Evolutionary conservation across 2,113 vertebrate genomes (phyloP).

Genomic region (Lagenorhynchus albirostris): DNA sequence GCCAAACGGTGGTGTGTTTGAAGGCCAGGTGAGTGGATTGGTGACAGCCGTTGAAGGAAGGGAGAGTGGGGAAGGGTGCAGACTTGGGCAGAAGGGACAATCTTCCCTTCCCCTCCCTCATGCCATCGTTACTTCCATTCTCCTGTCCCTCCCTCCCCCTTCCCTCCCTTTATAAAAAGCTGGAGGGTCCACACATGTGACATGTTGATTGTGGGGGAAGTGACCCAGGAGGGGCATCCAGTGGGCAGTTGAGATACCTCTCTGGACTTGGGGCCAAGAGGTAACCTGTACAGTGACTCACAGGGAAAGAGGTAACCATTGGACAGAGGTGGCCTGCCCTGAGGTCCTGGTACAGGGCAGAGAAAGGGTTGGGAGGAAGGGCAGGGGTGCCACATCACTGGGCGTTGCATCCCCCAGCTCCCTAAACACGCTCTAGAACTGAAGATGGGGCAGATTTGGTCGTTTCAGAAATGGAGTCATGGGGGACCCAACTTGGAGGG

Average conservation of each 20-base stretch:
- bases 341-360: too few relatives aligned
- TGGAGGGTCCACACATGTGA: too few relatives aligned
- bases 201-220: background rate
- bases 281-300: fast-evolving
- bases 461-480: background rate
- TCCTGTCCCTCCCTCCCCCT: too few relatives aligned
- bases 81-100: background rate
- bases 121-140: background rate
- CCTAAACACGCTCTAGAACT: fast-evolving
- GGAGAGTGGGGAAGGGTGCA: too few relatives aligned
- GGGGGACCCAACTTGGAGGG: background rate
- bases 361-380: background rate
- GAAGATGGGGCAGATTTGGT: background rate
- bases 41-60: background rate
- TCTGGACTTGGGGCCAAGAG: background rate
- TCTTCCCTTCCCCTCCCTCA: background rate
- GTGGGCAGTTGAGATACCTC: fast-evolving
- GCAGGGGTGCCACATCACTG: fast-evolving
- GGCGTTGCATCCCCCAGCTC: fast-evolving
- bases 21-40: background rate
- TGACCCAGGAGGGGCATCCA: background rate
- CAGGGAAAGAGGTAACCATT: background rate
- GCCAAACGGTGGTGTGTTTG: too few relatives aligned
- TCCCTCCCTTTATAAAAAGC: fast-evolving
- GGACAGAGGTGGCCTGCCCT: background rate